Percentiles rank a stretch among this genome's conserved stretches.
Evolutionary conservation across 1,140 invertebrate species (phyloP).

Genomic region (Ceratitis capitata): DNA sequence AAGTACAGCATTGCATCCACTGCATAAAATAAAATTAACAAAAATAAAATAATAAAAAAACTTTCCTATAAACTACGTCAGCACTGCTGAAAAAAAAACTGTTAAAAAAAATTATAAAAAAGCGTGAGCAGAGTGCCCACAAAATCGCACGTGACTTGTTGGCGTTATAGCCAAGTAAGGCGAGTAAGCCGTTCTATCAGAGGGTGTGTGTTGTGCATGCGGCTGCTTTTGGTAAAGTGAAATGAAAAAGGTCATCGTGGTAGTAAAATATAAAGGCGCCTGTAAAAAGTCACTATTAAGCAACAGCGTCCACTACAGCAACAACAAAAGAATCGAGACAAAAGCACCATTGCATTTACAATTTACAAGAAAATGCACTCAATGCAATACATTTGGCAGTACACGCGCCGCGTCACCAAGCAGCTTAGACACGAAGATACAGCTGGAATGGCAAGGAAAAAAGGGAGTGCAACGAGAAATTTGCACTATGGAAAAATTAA

Average conservation of each 20-base stretch:
- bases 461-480: neutral
- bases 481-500: neutral
- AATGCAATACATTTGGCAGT: neutral
- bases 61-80: neutral
- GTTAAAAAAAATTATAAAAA: neutral
- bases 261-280: neutral
- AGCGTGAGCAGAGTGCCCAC: neutral
- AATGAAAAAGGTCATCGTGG: neutral
- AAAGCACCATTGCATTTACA: neutral
- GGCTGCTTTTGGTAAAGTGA: neutral
- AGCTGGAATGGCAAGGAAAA: neutral
- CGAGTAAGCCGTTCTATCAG: neutral
- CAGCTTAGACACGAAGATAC: neutral
- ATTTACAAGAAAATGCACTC: slow-evolving; percentile 28
- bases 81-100: neutral
- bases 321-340: neutral
- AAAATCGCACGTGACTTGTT: slow-evolving; percentile 25
- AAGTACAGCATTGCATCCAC: neutral
- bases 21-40: neutral
- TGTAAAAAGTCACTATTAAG: neutral
- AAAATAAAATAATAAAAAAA: neutral
- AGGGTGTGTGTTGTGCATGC: neutral
- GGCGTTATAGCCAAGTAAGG: neutral
- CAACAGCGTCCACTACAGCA: neutral
- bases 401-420: neutral